These are phyloP conservation scores for Myiozetetes cayanensis DNA, from an alignment of 2,113 vertebrate species.

Conservation along the genomic window DNA sequence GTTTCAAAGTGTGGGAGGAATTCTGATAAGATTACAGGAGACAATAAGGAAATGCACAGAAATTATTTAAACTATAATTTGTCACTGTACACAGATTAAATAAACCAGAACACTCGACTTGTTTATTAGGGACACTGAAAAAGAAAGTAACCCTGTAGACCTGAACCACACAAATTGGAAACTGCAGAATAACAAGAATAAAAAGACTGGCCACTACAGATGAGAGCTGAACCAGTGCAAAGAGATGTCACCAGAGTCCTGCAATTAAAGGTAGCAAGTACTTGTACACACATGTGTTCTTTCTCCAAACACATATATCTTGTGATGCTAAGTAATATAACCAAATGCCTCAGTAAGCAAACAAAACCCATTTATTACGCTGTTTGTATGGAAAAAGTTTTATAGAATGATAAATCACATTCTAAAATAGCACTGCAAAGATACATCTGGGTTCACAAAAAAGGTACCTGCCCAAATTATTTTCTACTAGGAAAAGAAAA, in stretches of 20 bases:
- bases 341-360: not conserved
- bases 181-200: not conserved
- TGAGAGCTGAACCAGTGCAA: not conserved
- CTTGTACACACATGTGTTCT: fast-evolving
- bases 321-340: not conserved
- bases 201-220: not conserved
- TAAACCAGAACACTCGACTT: not conserved
- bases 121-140: not conserved
- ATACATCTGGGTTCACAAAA: not conserved
- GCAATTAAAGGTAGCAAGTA: not conserved
- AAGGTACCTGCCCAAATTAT: not conserved
- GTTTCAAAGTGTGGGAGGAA: not conserved
- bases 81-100: not conserved
- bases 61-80: not conserved
- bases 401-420: not conserved
- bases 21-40: not conserved
- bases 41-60: not conserved
- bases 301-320: not conserved
- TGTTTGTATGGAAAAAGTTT: not conserved
- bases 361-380: not conserved
- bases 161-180: not conserved
- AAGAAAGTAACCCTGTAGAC: not conserved
- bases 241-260: not conserved
- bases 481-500: not conserved
- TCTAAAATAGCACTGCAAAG: not conserved